A percentile compares a stretch with the other conserved stretches of the same genome.
Conservation (phyloP, 1,140 invertebrate genomes). For the Diploscapter pachys region DNA sequence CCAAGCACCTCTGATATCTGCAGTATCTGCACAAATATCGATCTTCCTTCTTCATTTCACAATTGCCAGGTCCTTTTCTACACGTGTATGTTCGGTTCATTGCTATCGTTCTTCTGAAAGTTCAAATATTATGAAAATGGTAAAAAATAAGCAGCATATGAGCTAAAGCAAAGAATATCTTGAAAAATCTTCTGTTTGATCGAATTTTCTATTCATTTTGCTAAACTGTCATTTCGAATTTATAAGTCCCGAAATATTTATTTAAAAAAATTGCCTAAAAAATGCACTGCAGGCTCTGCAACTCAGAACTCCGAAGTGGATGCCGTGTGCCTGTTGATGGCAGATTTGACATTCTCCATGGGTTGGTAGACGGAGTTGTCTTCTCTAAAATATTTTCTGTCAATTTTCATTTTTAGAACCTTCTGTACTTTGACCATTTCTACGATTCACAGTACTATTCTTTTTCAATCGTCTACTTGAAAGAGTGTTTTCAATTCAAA, state of each 20-base stretch:
- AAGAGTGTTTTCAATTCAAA: too few relatives aligned
- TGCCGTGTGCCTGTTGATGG: slow-evolving; percentile 19
- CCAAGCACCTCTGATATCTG: slow-evolving; percentile 27
- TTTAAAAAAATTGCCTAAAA: neutral
- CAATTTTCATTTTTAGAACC: too few relatives aligned
- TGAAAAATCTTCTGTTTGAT: neutral
- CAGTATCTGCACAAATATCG: slow-evolving; percentile 28
- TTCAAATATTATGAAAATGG: neutral
- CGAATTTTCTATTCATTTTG: neutral
- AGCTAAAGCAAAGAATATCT: neutral
- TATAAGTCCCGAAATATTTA: neutral
- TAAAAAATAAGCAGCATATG: too few relatives aligned
- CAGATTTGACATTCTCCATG: slow-evolving; percentile 19
- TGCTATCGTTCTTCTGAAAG: slow-evolving; percentile 4
- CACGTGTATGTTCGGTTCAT: slow-evolving; percentile 5
- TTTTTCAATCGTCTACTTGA: too few relatives aligned
- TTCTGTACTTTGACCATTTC: too few relatives aligned
- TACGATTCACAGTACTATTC: too few relatives aligned
- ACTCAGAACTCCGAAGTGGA: slow-evolving; percentile 21
- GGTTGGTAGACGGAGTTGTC: neutral
- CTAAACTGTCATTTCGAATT: neutral
- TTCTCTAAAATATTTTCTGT: too few relatives aligned
- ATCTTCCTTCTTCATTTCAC: slow-evolving; percentile 25
- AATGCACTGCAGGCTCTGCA: slow-evolving; percentile 26
- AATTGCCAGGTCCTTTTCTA: slow-evolving; percentile 7